phyloP scores from a whole-genome alignment of 2,888 invertebrate species.

The Hydropsyche betteni region DNA sequence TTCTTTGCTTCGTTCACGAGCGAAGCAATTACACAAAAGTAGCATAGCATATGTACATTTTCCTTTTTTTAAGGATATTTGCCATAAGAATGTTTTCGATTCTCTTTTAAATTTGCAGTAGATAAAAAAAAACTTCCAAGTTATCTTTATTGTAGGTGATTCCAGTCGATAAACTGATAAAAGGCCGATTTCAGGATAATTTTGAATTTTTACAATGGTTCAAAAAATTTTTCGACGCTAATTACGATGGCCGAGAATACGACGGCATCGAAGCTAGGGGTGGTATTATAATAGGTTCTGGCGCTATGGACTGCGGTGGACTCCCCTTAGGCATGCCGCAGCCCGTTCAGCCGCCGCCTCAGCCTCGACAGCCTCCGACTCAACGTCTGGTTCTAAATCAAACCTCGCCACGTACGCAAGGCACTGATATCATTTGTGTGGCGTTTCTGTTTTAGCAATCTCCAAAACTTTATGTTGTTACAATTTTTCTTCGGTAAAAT shows the following conservation, averaged over 20 bases:
- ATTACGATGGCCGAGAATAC: slow-evolving; percentile 98
- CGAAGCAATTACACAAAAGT: no score
- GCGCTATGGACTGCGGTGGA: slow-evolving; percentile 59
- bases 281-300: slow-evolving; percentile 81
- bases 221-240: slow-evolving; percentile 99
- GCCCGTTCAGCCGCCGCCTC: slow-evolving; percentile 54
- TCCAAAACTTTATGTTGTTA: not conserved
- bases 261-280: slow-evolving; percentile 90
- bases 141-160: slow-evolving; percentile 79
- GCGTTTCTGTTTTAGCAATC: slow-evolving; percentile 1
- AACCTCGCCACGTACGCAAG: slow-evolving; percentile 55
- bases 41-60: no score
- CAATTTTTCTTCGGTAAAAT: not conserved
- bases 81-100: no score
- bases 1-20: no score
- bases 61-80: no score
- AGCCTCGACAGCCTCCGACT: slow-evolving; percentile 53
- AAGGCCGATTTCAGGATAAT: slow-evolving; percentile 99
- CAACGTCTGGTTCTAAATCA: slow-evolving; percentile 55
- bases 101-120: no score
- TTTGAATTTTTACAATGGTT: slow-evolving; percentile 99
- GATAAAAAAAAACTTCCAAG: no score
- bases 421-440: slow-evolving; percentile 38
- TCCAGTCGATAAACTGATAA: slow-evolving; percentile 98
- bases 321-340: slow-evolving; percentile 62